phyloP scores from a whole-genome alignment of 2,888 invertebrate genomes.

The Axea sp. region DNA sequence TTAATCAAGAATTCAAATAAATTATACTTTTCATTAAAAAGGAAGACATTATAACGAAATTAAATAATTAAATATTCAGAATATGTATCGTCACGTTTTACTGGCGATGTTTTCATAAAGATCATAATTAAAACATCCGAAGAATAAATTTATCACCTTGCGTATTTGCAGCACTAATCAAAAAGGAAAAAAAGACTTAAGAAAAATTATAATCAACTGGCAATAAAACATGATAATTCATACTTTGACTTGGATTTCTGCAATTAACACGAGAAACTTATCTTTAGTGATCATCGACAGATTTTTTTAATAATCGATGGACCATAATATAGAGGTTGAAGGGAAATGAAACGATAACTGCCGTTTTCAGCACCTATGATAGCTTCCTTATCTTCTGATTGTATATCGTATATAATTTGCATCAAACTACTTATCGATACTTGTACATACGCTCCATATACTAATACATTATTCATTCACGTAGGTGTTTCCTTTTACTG shows the following conservation, averaged over 20 bases:
- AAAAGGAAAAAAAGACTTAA: not conserved
- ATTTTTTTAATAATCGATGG: conserved; percentile 9
- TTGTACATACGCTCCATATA: not conserved
- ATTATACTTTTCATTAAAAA: too few relatives aligned
- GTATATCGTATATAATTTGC: conserved; percentile 46
- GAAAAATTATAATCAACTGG: conserved; percentile 18
- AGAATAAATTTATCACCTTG: conserved; percentile 16
- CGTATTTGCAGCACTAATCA: not conserved
- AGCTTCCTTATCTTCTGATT: conserved; percentile 49
- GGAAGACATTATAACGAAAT: too few relatives aligned
- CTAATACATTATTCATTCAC: conserved; percentile 8
- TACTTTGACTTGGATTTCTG: conserved; percentile 33
- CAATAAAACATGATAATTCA: conserved; percentile 43
- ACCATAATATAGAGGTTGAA: conserved; percentile 14
- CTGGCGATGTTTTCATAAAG: not conserved
- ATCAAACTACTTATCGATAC: conserved; percentile 43
- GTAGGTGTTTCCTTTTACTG: conserved; percentile 16
- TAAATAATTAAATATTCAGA: too few relatives aligned
- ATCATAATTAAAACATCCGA: conserved; percentile 33
- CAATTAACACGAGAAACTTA: conserved; percentile 53
- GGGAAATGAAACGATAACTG: conserved; percentile 40
- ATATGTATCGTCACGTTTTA: conserved; percentile 3
- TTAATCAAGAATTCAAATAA: too few relatives aligned
- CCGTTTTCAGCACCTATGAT: conserved; percentile 53
- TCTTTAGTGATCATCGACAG: conserved; percentile 38